Evolutionary conservation across 2,888 invertebrate species (phyloP).

Genomic region (Hypercompe scribonia): DNA sequence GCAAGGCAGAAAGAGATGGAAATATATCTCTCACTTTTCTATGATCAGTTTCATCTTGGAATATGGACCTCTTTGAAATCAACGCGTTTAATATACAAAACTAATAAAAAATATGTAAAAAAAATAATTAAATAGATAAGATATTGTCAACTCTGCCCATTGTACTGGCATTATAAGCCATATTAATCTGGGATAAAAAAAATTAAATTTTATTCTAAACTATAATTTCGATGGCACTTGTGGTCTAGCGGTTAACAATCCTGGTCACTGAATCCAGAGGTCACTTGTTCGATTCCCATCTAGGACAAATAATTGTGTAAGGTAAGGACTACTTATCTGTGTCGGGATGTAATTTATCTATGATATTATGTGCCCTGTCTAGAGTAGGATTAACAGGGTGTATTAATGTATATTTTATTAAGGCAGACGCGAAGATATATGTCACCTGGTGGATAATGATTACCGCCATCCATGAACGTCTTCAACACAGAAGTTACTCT

Average conservation of each 20-base stretch:
- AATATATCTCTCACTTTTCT: neutral
- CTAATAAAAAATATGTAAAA: too few species aligned
- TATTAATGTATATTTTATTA: too few species aligned
- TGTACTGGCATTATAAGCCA: too few species aligned
- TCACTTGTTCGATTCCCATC: neutral
- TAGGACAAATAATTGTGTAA: neutral
- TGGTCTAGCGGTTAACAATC: neutral
- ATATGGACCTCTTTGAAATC: neutral
- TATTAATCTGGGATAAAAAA: too few species aligned
- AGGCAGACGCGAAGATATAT: neutral
- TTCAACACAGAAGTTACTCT: too few species aligned
- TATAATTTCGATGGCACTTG: neutral
- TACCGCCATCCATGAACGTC: neutral
- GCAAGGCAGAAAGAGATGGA: neutral
- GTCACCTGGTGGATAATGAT: neutral
- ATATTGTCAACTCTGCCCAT: too few species aligned
- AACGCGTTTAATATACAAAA: too few species aligned
- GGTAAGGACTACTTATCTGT: neutral
- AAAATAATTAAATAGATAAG: neutral
- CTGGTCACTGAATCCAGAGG: neutral
- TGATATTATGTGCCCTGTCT: too few species aligned
- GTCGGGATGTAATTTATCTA: too few species aligned
- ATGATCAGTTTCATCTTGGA: neutral
- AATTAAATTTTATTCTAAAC: too few species aligned
- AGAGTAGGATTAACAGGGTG: too few species aligned